Percentiles rank a stretch among this genome's conserved stretches.
Evolutionary conservation across 1,140 invertebrate species (phyloP).

Genomic region (Physella acuta): DNA sequence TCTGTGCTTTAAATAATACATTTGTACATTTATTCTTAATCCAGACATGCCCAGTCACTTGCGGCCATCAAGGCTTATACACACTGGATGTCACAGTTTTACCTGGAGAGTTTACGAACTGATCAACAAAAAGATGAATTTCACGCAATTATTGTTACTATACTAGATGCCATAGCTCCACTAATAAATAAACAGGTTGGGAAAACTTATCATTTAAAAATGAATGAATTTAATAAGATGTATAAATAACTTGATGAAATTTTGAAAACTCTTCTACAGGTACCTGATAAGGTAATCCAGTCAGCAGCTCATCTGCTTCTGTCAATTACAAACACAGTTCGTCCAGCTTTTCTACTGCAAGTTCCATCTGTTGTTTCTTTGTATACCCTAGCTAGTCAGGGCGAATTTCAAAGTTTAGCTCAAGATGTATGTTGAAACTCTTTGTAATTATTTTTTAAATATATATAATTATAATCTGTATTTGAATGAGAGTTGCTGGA

Average conservation of each 20-base stretch:
- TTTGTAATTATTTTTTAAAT: too few relatives aligned
- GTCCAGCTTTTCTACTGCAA: constrained; percentile 64
- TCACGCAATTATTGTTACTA: constrained; percentile 46
- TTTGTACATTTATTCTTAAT: constrained; percentile 15
- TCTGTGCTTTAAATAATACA: neutral
- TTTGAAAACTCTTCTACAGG: constrained; percentile 36
- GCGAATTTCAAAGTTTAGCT: constrained; percentile 58
- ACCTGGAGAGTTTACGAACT: constrained; percentile 42
- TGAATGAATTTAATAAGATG: too few relatives aligned
- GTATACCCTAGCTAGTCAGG: constrained; percentile 59
- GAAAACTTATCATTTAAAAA: too few relatives aligned
- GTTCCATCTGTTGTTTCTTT: constrained; percentile 61
- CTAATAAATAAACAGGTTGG: constrained; percentile 56
- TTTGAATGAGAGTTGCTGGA: too few relatives aligned
- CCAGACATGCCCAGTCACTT: constrained; percentile 71
- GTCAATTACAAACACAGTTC: constrained; percentile 65
- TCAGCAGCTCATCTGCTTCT: constrained; percentile 67
- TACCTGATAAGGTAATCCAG: constrained; percentile 65
- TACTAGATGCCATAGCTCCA: constrained; percentile 47
- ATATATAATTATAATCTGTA: too few relatives aligned
- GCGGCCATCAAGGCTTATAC: constrained; percentile 71
- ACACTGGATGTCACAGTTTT: constrained; percentile 65
- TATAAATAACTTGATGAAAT: neutral
- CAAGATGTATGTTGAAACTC: constrained; percentile 58
- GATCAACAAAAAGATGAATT: constrained; percentile 50